A percentile compares a stretch with the other conserved stretches of the same genome.
Evolutionary conservation across 53 echinoderm and acorn worm genomes (phyloP).

Genomic region (Astropecten irregularis): DNA sequence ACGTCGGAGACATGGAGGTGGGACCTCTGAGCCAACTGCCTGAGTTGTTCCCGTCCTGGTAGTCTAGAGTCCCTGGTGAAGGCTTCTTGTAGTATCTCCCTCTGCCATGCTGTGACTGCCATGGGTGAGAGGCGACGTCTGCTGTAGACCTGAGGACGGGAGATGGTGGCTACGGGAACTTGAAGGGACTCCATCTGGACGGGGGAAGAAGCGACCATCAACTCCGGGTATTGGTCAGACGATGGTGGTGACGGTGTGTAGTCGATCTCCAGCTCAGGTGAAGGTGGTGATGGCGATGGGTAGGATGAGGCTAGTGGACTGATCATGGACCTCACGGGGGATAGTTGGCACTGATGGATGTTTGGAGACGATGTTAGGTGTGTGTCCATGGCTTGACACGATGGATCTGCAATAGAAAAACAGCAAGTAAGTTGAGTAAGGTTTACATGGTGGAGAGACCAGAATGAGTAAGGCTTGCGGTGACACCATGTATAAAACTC

Average conservation of each 20-base stretch:
- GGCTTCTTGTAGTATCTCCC: background rate
- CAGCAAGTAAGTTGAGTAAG: too few species aligned
- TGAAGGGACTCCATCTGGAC: conserved; percentile 12
- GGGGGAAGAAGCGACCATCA: conserved; percentile 4
- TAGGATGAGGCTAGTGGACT: background rate
- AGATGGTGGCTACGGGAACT: background rate
- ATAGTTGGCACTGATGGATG: too few species aligned
- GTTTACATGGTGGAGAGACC: too few species aligned
- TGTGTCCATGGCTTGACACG: too few species aligned
- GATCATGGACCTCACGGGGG: too few species aligned
- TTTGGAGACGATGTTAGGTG: background rate
- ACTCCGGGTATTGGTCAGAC: too few species aligned
- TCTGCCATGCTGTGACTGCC: conserved; percentile 28
- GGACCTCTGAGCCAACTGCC: conserved; percentile 15
- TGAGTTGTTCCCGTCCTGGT: background rate
- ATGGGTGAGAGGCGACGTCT: background rate
- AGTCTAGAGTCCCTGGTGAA: background rate
- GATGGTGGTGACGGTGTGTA: background rate
- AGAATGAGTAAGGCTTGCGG: too few species aligned
- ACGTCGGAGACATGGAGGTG: conserved; percentile 5
- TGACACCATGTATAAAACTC: too few species aligned
- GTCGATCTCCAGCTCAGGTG: background rate
- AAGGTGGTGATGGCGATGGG: background rate
- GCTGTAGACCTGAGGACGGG: background rate
- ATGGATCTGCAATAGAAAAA: too few species aligned